phyloP scores from a whole-genome alignment of 1,140 invertebrate genomes.

The Drosophila sulfurigaster region DNA sequence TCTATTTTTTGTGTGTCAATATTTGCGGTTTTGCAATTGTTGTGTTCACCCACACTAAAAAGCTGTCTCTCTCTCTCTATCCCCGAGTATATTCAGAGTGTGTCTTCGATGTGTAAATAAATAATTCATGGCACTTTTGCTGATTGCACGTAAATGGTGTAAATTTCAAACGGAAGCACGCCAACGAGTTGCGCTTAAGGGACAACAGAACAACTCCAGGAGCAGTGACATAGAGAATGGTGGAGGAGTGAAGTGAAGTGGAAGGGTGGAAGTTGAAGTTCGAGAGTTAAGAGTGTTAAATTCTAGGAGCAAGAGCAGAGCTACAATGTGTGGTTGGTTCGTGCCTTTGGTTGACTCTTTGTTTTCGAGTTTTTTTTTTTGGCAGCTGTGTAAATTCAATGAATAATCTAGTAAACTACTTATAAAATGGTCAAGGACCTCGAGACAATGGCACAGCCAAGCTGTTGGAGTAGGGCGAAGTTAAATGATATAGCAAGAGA shows the following conservation, averaged over 20 bases:
- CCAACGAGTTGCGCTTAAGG: constrained; percentile 32
- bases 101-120: constrained; percentile 53
- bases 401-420: constrained; percentile 73
- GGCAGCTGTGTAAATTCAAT: constrained; percentile 58
- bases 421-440: constrained; percentile 61
- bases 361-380: constrained; percentile 18
- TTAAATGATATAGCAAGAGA: constrained; percentile 14
- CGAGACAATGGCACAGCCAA: constrained; percentile 35
- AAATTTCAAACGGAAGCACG: constrained; percentile 71
- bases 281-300: neutral
- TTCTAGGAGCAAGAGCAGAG: constrained; percentile 11
- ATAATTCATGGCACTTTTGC: constrained; percentile 79
- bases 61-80: neutral
- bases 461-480: constrained; percentile 18
- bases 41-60: neutral
- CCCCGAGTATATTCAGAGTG: constrained; percentile 2
- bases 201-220: neutral
- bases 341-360: constrained; percentile 36
- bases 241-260: neutral
- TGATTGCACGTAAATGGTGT: constrained; percentile 81
- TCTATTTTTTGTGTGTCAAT: constrained; percentile 10
- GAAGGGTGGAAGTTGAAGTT: constrained; percentile 1
- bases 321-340: constrained; percentile 36
- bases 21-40: constrained; percentile 31
- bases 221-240: neutral